Conservation (phyloP, 2,888 invertebrate genomes). For the Athalia rosae region DNA sequence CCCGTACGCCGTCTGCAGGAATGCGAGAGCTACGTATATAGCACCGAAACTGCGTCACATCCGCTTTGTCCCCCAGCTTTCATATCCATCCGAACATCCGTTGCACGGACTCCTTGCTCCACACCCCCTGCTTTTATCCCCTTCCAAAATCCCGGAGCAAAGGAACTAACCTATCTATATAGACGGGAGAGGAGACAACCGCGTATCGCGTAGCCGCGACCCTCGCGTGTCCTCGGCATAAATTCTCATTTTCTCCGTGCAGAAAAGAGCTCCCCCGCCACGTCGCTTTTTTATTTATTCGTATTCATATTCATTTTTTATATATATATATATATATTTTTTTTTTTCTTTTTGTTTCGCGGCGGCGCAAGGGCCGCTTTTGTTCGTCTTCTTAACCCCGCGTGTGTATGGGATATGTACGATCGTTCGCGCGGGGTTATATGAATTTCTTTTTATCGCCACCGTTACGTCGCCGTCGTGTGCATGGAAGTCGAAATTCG, state of each 20-base stretch:
- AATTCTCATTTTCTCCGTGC: conserved; percentile 35
- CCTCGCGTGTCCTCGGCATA: conserved; percentile 18
- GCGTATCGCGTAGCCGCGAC: background rate
- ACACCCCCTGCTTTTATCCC: conserved; percentile 6
- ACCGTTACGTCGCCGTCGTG: background rate
- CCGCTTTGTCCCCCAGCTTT: conserved; percentile 9
- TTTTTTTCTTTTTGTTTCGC: no score
- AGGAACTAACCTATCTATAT: no score
- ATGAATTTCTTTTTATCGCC: conserved; percentile 27
- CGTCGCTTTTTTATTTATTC: background rate
- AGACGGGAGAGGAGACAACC: no score
- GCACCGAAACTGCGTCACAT: conserved; percentile 29
- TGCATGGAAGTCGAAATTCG: conserved; percentile 14
- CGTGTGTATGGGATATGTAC: conserved; percentile 4
- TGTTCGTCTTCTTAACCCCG: conserved; percentile 14
- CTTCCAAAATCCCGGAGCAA: no score
- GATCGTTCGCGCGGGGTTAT: background rate
- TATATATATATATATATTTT: no score
- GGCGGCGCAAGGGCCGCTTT: background rate
- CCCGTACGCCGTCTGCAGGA: background rate
- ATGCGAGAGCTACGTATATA: background rate
- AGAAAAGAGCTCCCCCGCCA: conserved; percentile 10
- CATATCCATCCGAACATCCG: background rate
- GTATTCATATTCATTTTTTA: background rate
- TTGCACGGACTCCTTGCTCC: background rate